These are phyloP conservation scores for Myrmecophaga tridactyla DNA, from an alignment of 2,113 vertebrate species.

Conservation along the genomic window DNA sequence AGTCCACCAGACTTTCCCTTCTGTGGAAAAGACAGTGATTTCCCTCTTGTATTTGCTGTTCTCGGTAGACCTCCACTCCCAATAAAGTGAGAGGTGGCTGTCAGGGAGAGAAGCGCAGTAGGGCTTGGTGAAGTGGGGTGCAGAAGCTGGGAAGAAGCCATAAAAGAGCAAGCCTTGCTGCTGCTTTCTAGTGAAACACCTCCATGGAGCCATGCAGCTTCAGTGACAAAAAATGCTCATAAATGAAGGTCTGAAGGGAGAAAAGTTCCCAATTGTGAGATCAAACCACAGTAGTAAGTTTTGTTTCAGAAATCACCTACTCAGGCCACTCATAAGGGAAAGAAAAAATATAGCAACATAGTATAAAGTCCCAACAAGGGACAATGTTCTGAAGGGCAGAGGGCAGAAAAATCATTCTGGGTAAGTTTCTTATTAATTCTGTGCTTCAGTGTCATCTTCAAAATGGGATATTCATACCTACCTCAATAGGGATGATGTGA, in stretches of 20 bases:
- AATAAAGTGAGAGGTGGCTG: neutral
- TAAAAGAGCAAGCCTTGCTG: neutral
- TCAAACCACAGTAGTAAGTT: neutral
- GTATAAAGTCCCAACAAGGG: neutral
- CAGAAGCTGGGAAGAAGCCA: neutral
- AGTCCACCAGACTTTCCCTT: neutral
- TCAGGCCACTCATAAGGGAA: neutral
- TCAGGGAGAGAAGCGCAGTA: rapidly evolving
- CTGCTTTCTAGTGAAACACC: neutral
- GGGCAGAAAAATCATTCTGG: neutral
- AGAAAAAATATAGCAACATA: neutral
- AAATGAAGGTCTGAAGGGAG: neutral
- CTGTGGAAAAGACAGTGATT: neutral
- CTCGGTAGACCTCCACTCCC: neutral
- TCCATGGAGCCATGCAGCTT: rapidly evolving
- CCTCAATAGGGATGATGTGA: neutral
- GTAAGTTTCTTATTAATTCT: neutral
- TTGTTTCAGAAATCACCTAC: neutral
- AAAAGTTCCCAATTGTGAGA: neutral
- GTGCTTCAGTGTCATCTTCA: neutral
- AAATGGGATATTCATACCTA: neutral
- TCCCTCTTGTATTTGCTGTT: neutral
- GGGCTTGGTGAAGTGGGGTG: neutral
- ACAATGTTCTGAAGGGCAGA: neutral
- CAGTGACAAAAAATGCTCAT: too few species aligned